Conservation (phyloP, 1,140 invertebrate species). For the Elymnias hypermnestra region DNA sequence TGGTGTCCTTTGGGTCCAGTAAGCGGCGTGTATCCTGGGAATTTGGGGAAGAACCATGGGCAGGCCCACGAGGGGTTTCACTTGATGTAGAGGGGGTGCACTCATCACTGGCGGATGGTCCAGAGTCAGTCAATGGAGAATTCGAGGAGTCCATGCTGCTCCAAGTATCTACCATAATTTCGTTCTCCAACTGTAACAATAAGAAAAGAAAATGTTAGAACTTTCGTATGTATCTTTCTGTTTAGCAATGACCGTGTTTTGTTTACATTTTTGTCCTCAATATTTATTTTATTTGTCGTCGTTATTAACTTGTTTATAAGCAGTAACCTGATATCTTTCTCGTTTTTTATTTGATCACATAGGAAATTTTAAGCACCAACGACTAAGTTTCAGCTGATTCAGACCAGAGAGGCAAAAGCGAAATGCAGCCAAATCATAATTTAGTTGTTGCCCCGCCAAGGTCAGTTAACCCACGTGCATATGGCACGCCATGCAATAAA, state of each 20-base stretch:
- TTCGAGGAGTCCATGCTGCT: slow-evolving; percentile 75
- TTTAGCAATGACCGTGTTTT: too few relatives aligned
- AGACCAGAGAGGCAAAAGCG: slow-evolving; percentile 30
- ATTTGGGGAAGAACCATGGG: slow-evolving; percentile 39
- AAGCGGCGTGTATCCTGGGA: slow-evolving; percentile 48
- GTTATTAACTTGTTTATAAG: too few relatives aligned
- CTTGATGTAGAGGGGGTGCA: slow-evolving; percentile 66
- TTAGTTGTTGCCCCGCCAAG: slow-evolving; percentile 41
- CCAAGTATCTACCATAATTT: slow-evolving; percentile 74
- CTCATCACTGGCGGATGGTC: slow-evolving; percentile 68
- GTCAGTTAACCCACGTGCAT: slow-evolving; percentile 8
- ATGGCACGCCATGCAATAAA: not conserved
- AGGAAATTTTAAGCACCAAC: too few relatives aligned
- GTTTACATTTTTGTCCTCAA: too few relatives aligned
- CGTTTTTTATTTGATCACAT: too few relatives aligned
- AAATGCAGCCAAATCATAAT: slow-evolving; percentile 35
- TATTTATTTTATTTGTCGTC: too few relatives aligned
- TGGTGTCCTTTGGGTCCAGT: slow-evolving; percentile 47
- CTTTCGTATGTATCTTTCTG: too few relatives aligned
- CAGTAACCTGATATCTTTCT: too few relatives aligned
- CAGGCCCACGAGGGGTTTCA: slow-evolving; percentile 40
- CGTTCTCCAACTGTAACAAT: slow-evolving; percentile 76
- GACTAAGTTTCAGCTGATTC: slow-evolving; percentile 37
- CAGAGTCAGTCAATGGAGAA: slow-evolving; percentile 71
- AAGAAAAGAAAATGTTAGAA: slow-evolving; percentile 13